Base-by-base conservation (phyloP, 2,113 vertebrate genomes). In the Istiophorus platypterus region DNA sequence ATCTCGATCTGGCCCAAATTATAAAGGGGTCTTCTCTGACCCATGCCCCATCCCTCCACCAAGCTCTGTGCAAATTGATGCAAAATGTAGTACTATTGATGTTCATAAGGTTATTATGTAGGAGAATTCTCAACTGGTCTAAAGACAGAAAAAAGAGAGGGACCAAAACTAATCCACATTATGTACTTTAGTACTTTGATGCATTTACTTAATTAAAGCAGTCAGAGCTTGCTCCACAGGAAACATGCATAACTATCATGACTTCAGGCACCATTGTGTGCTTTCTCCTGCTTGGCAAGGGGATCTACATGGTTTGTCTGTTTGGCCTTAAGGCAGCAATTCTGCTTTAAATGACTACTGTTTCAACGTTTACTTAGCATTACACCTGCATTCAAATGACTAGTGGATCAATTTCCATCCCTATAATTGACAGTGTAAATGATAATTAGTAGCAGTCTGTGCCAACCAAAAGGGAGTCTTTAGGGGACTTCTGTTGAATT, bases 281-380 rank as follows among this genome's bases (percentile, higher is more conserved):
- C 1, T 18, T 42, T 67, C 3, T 29, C 31, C 14, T 41, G 10
- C 34, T 69, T 26, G 17, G 26, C 42, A 56, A 51, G 17, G 2
- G 7, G 18, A 39, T 29, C 22, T 11, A 49, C 52, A 42, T 8
- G 61, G 15, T 39, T n/a, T n/a, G n/a, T n/a, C n/a, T n/a, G n/a
- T n/a, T n/a, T n/a, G n/a, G n/a, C n/a, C n/a, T n/a, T n/a, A 31
- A 39, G 2, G 20, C 39, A 59, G 66, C 26, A 61, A 13, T 66
- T 84, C 20, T 42, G 20, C 3, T 34, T 64, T 61, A 51, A 70
- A 67, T 66, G 6, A 83, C 59, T 63, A 15, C n/a, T 61, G 4
- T 77, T 78, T 42, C 0, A 7, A 61, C 54, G 10, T 47, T 69
- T 18, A 22, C 34, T 65, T 29, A 47, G 9, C 10, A 29, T 73